Conservation (phyloP, 2,888 invertebrate genomes). For the Diarsia rubi region DNA sequence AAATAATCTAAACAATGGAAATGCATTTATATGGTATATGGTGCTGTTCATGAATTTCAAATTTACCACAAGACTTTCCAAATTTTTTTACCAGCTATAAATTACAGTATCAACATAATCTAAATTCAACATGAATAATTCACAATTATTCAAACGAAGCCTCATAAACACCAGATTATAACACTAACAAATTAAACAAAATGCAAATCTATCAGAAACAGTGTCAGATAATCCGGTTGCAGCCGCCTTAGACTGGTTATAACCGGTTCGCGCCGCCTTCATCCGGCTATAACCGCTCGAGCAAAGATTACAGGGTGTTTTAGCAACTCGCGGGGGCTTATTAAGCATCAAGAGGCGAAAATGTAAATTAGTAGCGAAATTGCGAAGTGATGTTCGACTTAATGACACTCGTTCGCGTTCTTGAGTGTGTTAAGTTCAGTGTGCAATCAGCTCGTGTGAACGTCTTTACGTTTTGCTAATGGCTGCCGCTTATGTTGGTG, state of each 20-base stretch:
- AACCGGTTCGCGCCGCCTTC: slow-evolving; percentile 64
- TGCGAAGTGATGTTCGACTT: slow-evolving; percentile 72
- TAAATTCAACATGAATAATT: slow-evolving; percentile 44
- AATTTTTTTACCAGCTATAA: slow-evolving; percentile 22
- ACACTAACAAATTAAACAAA: slow-evolving; percentile 53
- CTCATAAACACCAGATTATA: slow-evolving; percentile 46
- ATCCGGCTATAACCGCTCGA: slow-evolving; percentile 66
- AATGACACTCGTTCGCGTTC: slow-evolving; percentile 71
- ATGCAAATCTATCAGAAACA: slow-evolving; percentile 64
- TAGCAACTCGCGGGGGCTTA: slow-evolving; percentile 73
- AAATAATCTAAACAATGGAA: neutral
- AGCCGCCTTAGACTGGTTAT: slow-evolving; percentile 64
- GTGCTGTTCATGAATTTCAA: neutral
- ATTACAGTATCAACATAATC: slow-evolving; percentile 40
- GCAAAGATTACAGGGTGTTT: slow-evolving; percentile 75
- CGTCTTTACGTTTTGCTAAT: slow-evolving; percentile 65
- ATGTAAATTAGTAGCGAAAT: slow-evolving; percentile 79
- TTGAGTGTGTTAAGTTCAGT: slow-evolving; percentile 67
- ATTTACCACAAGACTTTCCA: neutral
- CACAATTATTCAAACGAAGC: slow-evolving; percentile 28
- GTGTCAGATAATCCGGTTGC: slow-evolving; percentile 59
- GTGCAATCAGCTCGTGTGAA: slow-evolving; percentile 67
- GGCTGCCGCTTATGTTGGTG: slow-evolving; percentile 54
- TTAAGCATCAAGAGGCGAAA: slow-evolving; percentile 75
- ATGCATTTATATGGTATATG: neutral